Base-by-base conservation (phyloP, 2,113 vertebrate species). In the Apteryx mantelli region DNA sequence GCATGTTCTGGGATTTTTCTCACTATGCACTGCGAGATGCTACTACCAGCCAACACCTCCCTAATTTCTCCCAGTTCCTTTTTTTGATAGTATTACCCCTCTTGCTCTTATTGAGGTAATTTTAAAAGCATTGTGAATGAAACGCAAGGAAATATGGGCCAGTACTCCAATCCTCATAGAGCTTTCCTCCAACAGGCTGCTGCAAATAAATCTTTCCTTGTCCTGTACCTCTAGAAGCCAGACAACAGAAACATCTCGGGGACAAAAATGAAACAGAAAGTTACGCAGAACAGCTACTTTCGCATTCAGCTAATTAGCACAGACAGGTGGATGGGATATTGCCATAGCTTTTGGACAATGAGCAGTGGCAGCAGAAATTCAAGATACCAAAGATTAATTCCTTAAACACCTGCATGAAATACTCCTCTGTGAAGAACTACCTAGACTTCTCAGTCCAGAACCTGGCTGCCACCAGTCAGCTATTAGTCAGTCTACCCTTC, bases 11-110 rank as follows among this genome's bases (percentile, higher is more conserved):
- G 34, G 21, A n/a, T 40, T 60, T 38, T n/a, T 68, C 81, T 71
- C 19, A 10, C 56, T 11, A 4, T 0, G 0, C 24, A 1, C 30
- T 5, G 22, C 2, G 13, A 36, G 18, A 50, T 36, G 40, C 8
- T 14, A 34, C 17, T 60, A 34, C 3, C 26, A 56, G 66, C 52
- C 46, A 66, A 7, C 14, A 32, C 6, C n/a, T 10, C 11, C 13
- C 1, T 12, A 22, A 6, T 44, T 73, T 48, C 66, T 50, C 74
- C 30, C 2, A 36, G 58, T 11, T 32, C 17, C 38, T 89, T 40
- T 34, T 68, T 52, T 65, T 32, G 2, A 28, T 13, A 7, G 19
- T 13, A 5, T 36, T 48, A 71, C 11, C 14, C 19, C 20, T 6
- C 3, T 20, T 86, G 56, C 60, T 48, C 55, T 36, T 40, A 40